Conservation (phyloP, 1,140 invertebrate genomes). For the Diorhabda elongata region DNA sequence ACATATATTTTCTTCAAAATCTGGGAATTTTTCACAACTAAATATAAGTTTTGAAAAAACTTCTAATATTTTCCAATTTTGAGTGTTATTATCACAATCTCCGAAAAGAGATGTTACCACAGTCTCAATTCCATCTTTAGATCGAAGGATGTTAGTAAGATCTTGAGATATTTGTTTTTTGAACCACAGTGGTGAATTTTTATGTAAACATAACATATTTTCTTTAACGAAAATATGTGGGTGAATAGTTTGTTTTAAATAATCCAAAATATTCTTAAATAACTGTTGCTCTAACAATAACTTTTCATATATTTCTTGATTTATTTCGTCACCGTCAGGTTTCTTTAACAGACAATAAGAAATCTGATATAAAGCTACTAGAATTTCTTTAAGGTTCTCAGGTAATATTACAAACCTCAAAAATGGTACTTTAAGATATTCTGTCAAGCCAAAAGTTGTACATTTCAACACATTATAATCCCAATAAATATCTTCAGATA, state of each 20-base stretch:
- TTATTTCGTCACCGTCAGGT: slow-evolving; percentile 50
- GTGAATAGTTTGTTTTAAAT: slow-evolving; percentile 56
- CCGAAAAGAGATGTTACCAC: slow-evolving; percentile 61
- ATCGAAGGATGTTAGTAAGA: slow-evolving; percentile 55
- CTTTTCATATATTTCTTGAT: slow-evolving; percentile 51
- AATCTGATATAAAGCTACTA: slow-evolving; percentile 67
- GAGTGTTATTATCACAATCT: slow-evolving; percentile 51
- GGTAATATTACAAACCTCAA: slow-evolving; percentile 48
- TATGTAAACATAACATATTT: slow-evolving; percentile 60
- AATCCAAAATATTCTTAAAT: slow-evolving; percentile 53
- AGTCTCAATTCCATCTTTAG: slow-evolving; percentile 57
- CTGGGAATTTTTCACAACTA: slow-evolving; percentile 48
- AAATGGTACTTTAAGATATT: slow-evolving; percentile 29
- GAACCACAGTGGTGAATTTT: slow-evolving; percentile 60
- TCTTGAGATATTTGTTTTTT: slow-evolving; percentile 57
- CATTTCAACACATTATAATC: slow-evolving; percentile 39
- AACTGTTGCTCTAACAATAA: slow-evolving; percentile 52
- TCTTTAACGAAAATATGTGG: slow-evolving; percentile 62
- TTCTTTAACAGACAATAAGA: slow-evolving; percentile 61
- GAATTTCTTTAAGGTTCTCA: slow-evolving; percentile 52
- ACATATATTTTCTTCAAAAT: slow-evolving; percentile 55
- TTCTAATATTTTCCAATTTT: slow-evolving; percentile 64
- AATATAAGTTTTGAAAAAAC: slow-evolving; percentile 61
- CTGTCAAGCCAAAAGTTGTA: slow-evolving; percentile 41
- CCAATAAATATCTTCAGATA: slow-evolving; percentile 37